phyloP scores from a whole-genome alignment of 2,888 invertebrate genomes.

The Mythimna albipuncta region DNA sequence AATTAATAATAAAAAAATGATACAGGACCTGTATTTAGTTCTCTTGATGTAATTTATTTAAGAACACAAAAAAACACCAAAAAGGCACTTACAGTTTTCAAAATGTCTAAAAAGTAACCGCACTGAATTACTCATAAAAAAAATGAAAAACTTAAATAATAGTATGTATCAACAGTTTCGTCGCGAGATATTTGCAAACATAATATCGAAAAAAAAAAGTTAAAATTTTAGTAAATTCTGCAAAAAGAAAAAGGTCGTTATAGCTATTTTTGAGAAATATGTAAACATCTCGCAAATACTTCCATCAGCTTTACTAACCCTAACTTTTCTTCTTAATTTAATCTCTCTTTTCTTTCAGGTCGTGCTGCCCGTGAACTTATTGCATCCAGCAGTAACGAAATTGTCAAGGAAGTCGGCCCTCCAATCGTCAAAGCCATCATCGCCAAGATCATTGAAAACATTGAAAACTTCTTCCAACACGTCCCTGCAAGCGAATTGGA shows the following conservation, averaged over 20 bases:
- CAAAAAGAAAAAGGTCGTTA: no score
- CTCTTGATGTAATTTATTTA: background rate
- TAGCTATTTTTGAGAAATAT: no score
- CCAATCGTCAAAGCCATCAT: constrained; percentile 72
- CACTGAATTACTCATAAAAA: no score
- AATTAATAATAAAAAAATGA: background rate
- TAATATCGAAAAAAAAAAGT: no score
- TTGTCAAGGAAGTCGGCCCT: constrained; percentile 74
- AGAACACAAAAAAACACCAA: no score
- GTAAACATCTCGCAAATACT: no score
- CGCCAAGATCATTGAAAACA: constrained; percentile 63
- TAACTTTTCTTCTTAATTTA: background rate
- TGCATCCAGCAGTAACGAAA: constrained; percentile 70
- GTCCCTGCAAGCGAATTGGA: constrained; percentile 68
- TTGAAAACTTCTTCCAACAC: constrained; percentile 65
- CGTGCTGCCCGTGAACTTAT: constrained; percentile 73
- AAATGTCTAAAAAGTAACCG: no score
- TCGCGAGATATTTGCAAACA: no score
- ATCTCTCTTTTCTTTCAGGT: constrained; percentile 62
- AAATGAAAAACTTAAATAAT: no score
- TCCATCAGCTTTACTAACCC: background rate
- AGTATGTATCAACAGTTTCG: no score
- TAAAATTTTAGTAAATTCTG: no score
- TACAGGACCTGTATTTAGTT: background rate
- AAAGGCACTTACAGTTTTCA: no score